phyloP scores from a whole-genome alignment of 2,113 vertebrate genomes.

The Microcebus tavaratra region DNA sequence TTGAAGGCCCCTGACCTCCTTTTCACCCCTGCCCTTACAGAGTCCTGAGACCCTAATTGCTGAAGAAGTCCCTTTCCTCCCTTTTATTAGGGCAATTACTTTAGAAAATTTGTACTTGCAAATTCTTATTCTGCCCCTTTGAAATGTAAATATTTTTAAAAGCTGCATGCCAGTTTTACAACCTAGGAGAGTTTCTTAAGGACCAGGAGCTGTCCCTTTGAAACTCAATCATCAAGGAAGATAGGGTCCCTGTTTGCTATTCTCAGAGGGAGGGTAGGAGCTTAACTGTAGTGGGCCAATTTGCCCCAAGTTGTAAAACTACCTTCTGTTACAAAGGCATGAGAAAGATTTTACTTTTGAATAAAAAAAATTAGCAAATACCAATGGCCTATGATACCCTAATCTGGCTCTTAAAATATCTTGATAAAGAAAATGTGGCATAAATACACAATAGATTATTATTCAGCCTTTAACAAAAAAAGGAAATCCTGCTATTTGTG shows the following conservation, averaged over 20 bases:
- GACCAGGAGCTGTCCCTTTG: background rate
- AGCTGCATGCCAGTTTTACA: background rate
- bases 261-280: background rate
- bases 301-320: background rate
- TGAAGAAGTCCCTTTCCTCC: no score
- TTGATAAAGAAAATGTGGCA: background rate
- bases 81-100: background rate
- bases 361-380: background rate
- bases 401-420: background rate
- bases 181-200: background rate
- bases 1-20: background rate
- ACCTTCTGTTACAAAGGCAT: background rate
- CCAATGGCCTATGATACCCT: background rate
- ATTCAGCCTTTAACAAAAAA: background rate
- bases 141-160: background rate
- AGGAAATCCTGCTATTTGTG: background rate
- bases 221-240: background rate
- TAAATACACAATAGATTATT: background rate
- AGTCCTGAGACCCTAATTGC: background rate
- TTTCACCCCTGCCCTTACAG: background rate
- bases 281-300: background rate
- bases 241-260: background rate
- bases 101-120: background rate
- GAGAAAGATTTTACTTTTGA: background rate
- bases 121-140: background rate